A percentile compares a stretch with the other conserved stretches of the same genome.
These are phyloP conservation scores for Leucoma salicis DNA, from an alignment of 2,888 invertebrate genomes.

Conservation along the genomic window DNA sequence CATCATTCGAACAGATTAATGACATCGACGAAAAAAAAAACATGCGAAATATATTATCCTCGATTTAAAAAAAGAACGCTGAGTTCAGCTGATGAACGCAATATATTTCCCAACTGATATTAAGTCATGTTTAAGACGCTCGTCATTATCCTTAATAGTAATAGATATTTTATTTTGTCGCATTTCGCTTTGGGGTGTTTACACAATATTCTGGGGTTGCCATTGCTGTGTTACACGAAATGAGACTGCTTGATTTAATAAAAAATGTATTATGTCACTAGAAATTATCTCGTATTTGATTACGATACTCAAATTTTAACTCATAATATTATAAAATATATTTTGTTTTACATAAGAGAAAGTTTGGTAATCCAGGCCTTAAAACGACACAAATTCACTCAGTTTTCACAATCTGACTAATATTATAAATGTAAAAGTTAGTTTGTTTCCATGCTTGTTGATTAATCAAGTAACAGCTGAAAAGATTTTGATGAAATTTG, in stretches of 20 bases:
- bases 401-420: too few relatives aligned
- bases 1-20: constrained; percentile 43
- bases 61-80: constrained; percentile 41
- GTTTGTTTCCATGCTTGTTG: too few relatives aligned
- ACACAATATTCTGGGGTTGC: constrained; percentile 58
- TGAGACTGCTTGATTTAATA: background rate
- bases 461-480: too few relatives aligned
- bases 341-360: too few relatives aligned
- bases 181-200: constrained; percentile 72
- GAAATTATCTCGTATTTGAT: too few relatives aligned
- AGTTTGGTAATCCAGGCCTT: too few relatives aligned
- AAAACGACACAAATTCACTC: too few relatives aligned
- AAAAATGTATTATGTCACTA: too few relatives aligned
- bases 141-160: constrained; percentile 81
- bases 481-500: too few relatives aligned
- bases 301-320: too few relatives aligned
- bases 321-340: too few relatives aligned
- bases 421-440: too few relatives aligned
- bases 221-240: constrained; percentile 36
- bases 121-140: constrained; percentile 82
- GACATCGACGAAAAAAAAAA: constrained; percentile 33
- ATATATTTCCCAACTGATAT: constrained; percentile 80
- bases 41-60: constrained; percentile 36
- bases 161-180: constrained; percentile 83
- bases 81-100: constrained; percentile 65